Percentiles rank a stretch among this genome's conserved stretches.
These are phyloP conservation scores for Peromyscus polionotus DNA, from an alignment of 2,113 vertebrate species.

Conservation along the genomic window DNA sequence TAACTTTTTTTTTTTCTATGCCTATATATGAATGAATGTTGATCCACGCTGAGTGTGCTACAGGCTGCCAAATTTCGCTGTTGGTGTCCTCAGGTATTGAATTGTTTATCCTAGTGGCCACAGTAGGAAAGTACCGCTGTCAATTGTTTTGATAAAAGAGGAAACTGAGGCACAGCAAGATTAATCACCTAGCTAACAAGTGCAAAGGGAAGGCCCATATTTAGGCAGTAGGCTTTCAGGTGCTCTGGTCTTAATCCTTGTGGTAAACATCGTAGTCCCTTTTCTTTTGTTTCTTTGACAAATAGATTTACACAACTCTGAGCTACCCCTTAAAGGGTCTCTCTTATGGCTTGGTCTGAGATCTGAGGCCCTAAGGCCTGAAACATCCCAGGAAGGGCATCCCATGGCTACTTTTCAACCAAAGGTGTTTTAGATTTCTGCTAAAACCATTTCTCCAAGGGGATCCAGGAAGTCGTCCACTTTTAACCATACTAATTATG, in stretches of 20 bases:
- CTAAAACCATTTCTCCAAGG: constrained; percentile 29
- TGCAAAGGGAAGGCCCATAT: background rate
- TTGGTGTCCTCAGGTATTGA: background rate
- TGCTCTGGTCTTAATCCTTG: background rate
- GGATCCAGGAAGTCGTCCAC: background rate
- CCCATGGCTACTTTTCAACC: background rate
- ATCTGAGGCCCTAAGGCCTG: background rate
- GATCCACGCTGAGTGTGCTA: fast-evolving
- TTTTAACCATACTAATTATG: constrained; percentile 6
- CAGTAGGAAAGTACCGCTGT: background rate
- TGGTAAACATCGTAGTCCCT: background rate
- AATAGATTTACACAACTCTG: background rate
- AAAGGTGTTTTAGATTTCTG: background rate
- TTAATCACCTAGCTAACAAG: background rate
- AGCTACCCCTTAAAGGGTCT: background rate
- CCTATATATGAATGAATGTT: background rate
- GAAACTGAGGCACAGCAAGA: background rate
- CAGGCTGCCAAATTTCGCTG: background rate
- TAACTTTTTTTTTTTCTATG: background rate
- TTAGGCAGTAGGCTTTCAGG: background rate
- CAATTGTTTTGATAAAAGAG: background rate
- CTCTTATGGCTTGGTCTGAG: background rate
- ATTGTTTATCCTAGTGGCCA: background rate
- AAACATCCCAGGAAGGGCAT: background rate
- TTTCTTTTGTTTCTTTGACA: background rate